Evolutionary conservation across 2,113 vertebrate genomes (phyloP).

Genomic region (Oenanthe melanoleuca): DNA sequence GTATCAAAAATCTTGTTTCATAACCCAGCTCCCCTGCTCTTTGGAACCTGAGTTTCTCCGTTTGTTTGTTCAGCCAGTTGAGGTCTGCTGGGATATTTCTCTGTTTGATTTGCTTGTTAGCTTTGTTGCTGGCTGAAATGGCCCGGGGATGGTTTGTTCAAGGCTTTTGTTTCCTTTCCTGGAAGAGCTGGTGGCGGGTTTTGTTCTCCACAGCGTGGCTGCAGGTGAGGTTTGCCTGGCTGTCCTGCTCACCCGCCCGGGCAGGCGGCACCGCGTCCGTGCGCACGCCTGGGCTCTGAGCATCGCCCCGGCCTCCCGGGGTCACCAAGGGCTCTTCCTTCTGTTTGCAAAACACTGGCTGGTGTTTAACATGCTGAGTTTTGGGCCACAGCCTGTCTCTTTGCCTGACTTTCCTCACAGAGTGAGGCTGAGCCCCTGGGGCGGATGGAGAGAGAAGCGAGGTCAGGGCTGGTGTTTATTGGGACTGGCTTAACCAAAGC

Average conservation of each 20-base stretch:
- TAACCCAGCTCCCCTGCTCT: constrained; percentile 33
- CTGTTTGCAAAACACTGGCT: background rate
- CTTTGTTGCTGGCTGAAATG: constrained; percentile 2
- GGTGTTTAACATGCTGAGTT: background rate
- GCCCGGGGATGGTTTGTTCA: background rate
- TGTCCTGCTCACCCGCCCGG: fast-evolving
- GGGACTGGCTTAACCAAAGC: background rate
- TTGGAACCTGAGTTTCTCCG: constrained; percentile 22
- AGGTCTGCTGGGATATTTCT: constrained; percentile 42
- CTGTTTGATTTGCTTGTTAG: constrained; percentile 50
- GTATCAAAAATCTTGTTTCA: constrained; percentile 38
- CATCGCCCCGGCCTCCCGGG: fast-evolving
- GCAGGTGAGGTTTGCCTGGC: background rate
- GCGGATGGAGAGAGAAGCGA: background rate
- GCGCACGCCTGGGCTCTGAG: fast-evolving
- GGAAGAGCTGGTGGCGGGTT: background rate
- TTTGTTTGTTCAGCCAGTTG: constrained; percentile 48
- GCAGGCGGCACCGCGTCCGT: fast-evolving
- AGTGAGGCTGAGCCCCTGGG: background rate
- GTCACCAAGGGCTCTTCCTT: no score
- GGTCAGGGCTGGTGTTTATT: background rate
- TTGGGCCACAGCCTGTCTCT: background rate
- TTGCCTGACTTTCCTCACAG: background rate
- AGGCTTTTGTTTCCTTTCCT: constrained; percentile 6
- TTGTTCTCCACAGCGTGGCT: background rate